These are phyloP conservation scores for Aporophyla lueneburgensis DNA, from an alignment of 2,888 invertebrate species.

Conservation along the genomic window DNA sequence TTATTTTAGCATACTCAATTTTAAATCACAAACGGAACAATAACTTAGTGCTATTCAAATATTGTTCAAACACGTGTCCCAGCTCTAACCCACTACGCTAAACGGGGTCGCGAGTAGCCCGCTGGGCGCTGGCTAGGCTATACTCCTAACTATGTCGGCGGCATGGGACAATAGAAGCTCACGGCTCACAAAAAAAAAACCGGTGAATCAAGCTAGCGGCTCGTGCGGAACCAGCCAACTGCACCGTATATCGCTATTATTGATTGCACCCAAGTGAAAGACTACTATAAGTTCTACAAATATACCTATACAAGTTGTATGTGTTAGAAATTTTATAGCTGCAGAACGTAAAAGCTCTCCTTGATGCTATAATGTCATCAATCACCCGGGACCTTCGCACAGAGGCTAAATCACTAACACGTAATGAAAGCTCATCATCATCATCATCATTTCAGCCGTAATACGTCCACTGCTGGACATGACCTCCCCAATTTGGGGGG, in stretches of 20 bases:
- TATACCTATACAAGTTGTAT: constrained; percentile 5
- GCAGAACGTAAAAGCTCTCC: constrained; percentile 48
- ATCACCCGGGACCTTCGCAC: constrained; percentile 48
- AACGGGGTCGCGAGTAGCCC: constrained; percentile 49
- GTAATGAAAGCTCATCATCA: constrained; percentile 49
- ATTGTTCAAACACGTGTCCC: constrained; percentile 23
- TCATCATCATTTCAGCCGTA: too few species aligned
- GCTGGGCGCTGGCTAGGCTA: constrained; percentile 53
- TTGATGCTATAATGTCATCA: constrained; percentile 49
- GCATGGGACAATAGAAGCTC: constrained; percentile 49
- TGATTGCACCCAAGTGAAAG: constrained; percentile 39
- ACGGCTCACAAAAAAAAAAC: constrained; percentile 31
- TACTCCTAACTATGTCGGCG: constrained; percentile 45
- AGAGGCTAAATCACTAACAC: constrained; percentile 49
- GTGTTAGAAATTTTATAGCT: constrained; percentile 31
- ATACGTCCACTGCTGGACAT: too few species aligned
- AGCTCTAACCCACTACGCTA: constrained; percentile 20
- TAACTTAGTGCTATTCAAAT: constrained; percentile 10
- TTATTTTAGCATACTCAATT: neutral
- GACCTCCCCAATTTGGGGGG: too few species aligned
- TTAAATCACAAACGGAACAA: neutral
- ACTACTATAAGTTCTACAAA: constrained; percentile 3
- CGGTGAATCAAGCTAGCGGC: constrained; percentile 32
- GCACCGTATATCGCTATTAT: constrained; percentile 38
- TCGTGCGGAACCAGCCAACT: constrained; percentile 36